A percentile compares a stretch with the other conserved stretches of the same genome.
Evolutionary conservation across 2,888 invertebrate species (phyloP).

Genomic region (Archaeoteleia sp.): DNA sequence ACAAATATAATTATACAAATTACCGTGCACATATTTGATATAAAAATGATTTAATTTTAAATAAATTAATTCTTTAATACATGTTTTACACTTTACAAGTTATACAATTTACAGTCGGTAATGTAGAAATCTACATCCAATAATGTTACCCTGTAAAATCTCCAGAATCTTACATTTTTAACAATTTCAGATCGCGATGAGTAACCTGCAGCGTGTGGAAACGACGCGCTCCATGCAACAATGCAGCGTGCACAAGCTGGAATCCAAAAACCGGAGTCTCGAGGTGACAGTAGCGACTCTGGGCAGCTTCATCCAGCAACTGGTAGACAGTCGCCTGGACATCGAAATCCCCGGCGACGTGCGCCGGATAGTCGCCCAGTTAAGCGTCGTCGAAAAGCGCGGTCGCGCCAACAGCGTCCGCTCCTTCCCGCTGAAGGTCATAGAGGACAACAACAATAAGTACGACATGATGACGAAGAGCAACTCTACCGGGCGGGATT

Average conservation of each 20-base stretch:
- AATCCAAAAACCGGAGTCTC: constrained; percentile 83
- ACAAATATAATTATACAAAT: too few species aligned
- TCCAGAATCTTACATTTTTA: too few species aligned
- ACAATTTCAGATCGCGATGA: constrained; percentile 74
- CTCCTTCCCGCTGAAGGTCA: constrained; percentile 75
- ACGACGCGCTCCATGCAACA: constrained; percentile 80
- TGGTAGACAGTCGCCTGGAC: constrained; percentile 80
- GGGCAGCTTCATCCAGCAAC: constrained; percentile 83
- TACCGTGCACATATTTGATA: too few species aligned
- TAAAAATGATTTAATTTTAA: constrained; percentile 10
- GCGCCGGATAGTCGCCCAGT: constrained; percentile 82
- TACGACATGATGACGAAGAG: constrained; percentile 68
- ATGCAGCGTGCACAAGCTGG: constrained; percentile 80
- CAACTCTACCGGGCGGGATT: constrained; percentile 68
- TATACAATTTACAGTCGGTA: too few species aligned
- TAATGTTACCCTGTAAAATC: too few species aligned
- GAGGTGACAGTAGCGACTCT: constrained; percentile 85
- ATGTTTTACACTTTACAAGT: too few species aligned
- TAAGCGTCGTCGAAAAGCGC: constrained; percentile 76
- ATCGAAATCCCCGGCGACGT: constrained; percentile 85
- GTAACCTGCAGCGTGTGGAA: constrained; percentile 81
- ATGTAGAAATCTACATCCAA: too few species aligned
- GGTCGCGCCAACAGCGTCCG: constrained; percentile 65
- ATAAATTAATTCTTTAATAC: too few species aligned
- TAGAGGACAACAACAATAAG: constrained; percentile 76